A percentile compares a stretch with the other conserved stretches of the same genome.
Conservation (phyloP, 2,113 vertebrate genomes). For the Phaethornis superciliosus region DNA sequence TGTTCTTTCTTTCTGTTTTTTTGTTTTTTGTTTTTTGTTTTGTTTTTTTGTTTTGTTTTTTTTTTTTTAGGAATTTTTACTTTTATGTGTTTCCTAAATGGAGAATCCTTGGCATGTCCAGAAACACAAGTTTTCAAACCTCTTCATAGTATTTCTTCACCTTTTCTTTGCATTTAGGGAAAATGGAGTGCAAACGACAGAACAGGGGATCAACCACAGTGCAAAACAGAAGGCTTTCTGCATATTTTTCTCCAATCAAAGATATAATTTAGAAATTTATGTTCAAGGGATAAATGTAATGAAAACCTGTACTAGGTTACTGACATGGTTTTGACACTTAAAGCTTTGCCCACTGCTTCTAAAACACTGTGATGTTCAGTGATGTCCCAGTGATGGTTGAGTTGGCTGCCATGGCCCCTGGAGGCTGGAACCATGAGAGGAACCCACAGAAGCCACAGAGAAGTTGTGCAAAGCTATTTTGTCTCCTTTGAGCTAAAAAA, state of each 20-base stretch:
- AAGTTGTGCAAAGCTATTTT: background rate
- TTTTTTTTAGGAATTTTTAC: background rate
- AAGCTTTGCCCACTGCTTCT: background rate
- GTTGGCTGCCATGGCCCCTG: background rate
- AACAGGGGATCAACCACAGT: background rate
- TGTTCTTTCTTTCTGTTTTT: background rate
- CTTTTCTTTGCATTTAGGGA: background rate
- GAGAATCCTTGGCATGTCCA: background rate
- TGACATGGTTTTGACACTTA: background rate
- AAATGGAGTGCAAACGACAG: background rate
- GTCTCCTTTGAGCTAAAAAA: background rate
- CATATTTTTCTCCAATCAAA: background rate
- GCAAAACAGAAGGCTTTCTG: fast-evolving
- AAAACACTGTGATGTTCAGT: background rate
- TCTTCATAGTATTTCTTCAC: background rate
- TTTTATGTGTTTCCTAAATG: background rate
- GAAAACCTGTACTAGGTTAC: background rate
- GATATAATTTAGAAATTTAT: background rate
- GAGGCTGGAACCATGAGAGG: background rate
- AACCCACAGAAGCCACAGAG: background rate
- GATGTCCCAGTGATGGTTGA: background rate
- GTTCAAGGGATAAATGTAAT: background rate
- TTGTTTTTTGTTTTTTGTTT: no score
- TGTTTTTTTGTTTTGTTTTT: no score
- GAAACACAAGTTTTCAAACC: background rate